Base-by-base conservation (phyloP, 2,113 vertebrate species). In the Chionodraco myersi region DNA sequence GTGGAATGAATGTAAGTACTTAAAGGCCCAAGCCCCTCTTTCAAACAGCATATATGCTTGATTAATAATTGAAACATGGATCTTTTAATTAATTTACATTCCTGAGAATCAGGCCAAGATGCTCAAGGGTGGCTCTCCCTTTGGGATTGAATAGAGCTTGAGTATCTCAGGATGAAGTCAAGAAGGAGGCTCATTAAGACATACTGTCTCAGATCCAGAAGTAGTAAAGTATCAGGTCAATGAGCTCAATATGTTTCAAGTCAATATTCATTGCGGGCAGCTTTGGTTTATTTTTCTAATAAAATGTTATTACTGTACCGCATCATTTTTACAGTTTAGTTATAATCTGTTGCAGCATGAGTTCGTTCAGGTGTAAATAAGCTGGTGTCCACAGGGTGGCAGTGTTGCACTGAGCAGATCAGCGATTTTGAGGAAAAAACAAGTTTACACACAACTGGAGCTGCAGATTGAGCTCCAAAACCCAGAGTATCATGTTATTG, bases 371-470 rank as follows among this genome's bases (percentile, higher is more conserved):
- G 7, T 80, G 69, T 70, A 57, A 48, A 0, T 18, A 66, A 11
- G n/a, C 10, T 15, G 14, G 21, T 10, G 1, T 65, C 88, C 88
- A 87, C 82, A 78, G 4, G 72, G 75, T 49, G 90, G 72, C 77
- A 76, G 49, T 68, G 56, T 65, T 83, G 63, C 34, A 75, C 62
- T 15, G 47, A 61, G 26, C 13, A 77, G 13, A 61, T 23, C 2
- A 62, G n/a, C 0, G 8, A 51, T 34, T 18, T 13, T 14, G 16
- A 68, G 9, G 2, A 36, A 4, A 41, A 16, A 36, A 13, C 44
- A 76, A 18, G 58, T 9, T 30, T 21, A 6, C 5, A 4, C 53
- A n/a, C 41, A 53, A 8, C 47, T 53, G 64, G 26, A 47, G 15
- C 54, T 51, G 60, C 48, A 74, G 44, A n/a, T 15, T 18, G 21